Percentiles rank a stretch among this genome's conserved stretches.
Conservation (phyloP, 2,797 vertebrate species). For the Lates japonicus region DNA sequence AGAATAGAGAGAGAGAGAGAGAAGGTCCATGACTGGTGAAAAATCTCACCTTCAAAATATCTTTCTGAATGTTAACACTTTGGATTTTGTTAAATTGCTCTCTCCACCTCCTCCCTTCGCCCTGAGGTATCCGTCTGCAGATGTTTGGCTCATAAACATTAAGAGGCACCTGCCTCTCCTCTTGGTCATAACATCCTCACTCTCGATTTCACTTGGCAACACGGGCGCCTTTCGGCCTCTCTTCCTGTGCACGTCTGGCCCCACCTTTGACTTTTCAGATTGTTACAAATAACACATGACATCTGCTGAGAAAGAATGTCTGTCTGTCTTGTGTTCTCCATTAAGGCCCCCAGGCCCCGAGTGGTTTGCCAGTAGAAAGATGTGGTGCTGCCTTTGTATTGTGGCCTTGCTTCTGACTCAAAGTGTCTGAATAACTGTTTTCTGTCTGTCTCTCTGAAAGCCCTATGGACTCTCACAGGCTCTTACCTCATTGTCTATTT, state of each 20-base stretch:
- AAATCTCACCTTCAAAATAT: conserved; percentile 59
- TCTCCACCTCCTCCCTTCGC: conserved; percentile 44
- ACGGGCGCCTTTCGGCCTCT: conserved; percentile 21
- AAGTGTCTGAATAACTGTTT: conserved; percentile 41
- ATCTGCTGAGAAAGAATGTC: conserved; percentile 82
- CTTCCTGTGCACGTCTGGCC: too few relatives aligned
- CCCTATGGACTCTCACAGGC: conserved; percentile 8
- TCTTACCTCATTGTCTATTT: conserved; percentile 14
- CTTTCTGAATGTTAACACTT: conserved; percentile 55
- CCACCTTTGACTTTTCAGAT: conserved; percentile 70
- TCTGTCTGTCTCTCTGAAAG: conserved; percentile 47
- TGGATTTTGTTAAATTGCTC: conserved; percentile 37
- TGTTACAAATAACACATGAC: conserved; percentile 86
- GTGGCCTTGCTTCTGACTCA: conserved; percentile 49
- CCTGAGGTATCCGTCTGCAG: conserved; percentile 75
- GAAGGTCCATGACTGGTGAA: conserved; percentile 30
- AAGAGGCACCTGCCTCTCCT: conserved; percentile 77
- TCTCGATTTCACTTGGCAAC: conserved; percentile 75
- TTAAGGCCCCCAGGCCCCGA: conserved; percentile 63
- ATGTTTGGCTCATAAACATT: conserved; percentile 82
- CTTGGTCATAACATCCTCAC: conserved; percentile 82
- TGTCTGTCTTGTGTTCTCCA: conserved; percentile 80
- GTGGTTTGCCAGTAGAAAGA: conserved; percentile 59
- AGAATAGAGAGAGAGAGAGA: background rate
- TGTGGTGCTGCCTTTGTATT: conserved; percentile 53